phyloP scores from a whole-genome alignment of 1,140 invertebrate genomes.

The Catajapyx aquilonaris region DNA sequence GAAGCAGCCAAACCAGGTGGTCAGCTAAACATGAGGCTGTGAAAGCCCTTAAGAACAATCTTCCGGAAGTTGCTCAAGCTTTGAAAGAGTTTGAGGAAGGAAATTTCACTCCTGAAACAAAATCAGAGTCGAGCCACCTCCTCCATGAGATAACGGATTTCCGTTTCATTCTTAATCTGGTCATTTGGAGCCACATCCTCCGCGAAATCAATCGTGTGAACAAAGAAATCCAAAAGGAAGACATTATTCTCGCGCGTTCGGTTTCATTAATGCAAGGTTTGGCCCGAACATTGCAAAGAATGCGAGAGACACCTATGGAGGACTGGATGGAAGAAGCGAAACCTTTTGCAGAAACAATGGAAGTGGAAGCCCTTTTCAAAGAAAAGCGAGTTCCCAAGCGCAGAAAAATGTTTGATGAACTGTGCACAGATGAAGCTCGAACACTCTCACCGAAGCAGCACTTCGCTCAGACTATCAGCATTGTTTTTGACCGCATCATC shows the following conservation, averaged over 20 bases:
- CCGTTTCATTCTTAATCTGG: neutral
- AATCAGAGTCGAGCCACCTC: neutral
- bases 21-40: conserved; percentile 5
- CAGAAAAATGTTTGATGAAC: neutral
- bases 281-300: neutral
- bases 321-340: neutral
- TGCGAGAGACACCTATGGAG: neutral
- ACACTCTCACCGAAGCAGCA: neutral
- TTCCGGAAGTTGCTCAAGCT: conserved; percentile 1
- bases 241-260: neutral
- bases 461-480: neutral
- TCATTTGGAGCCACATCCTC: conserved; percentile 5
- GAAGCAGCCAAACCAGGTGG: conserved; percentile 5
- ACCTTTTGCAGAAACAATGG: neutral
- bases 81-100: conserved; percentile 1
- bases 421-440: neutral
- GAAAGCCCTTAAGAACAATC: neutral
- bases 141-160: neutral
- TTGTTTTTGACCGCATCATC: conserved; percentile 3
- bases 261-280: neutral
- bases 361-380: neutral
- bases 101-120: neutral
- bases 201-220: conserved; percentile 5
- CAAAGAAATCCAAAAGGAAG: conserved; percentile 1
- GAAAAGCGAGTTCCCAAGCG: neutral